A percentile compares a stretch with the other conserved stretches of the same genome.
These are phyloP conservation scores for Psittacula cyanocephala DNA, from an alignment of 2,113 vertebrate genomes.

Conservation along the genomic window DNA sequence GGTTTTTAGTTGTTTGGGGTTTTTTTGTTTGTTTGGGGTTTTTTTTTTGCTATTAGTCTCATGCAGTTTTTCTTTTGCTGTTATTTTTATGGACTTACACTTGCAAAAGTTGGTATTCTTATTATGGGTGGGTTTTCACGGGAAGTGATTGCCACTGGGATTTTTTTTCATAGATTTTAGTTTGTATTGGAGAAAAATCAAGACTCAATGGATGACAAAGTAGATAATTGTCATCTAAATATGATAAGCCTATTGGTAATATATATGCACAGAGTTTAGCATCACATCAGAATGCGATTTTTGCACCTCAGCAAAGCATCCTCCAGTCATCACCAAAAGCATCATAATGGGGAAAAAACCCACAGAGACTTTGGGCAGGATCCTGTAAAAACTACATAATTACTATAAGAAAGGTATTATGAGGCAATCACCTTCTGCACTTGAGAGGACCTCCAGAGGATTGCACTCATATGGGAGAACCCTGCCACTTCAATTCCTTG, in stretches of 20 bases:
- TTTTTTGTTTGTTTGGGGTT: no score
- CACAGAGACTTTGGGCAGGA: background rate
- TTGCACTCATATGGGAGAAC: fast-evolving
- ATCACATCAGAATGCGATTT: background rate
- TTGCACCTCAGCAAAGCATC: background rate
- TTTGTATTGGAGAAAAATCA: background rate
- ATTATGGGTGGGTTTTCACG: background rate
- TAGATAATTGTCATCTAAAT: background rate
- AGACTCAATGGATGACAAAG: background rate
- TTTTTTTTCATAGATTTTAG: background rate
- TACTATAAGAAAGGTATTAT: background rate
- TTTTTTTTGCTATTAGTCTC: no score
- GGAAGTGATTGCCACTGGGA: background rate
- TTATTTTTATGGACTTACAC: background rate
- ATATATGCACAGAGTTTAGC: background rate
- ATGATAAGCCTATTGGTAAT: background rate
- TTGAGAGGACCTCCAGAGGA: background rate
- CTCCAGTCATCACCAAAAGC: background rate
- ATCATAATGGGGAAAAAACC: background rate
- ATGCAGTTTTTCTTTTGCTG: background rate
- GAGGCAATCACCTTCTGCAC: background rate
- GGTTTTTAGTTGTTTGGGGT: no score
- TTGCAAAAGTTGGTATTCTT: background rate
- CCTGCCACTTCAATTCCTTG: background rate
- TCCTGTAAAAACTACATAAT: background rate